Percentiles rank a stretch among this genome's conserved stretches.
Conservation (phyloP, 2,113 vertebrate species). For the Paralichthys olivaceus region DNA sequence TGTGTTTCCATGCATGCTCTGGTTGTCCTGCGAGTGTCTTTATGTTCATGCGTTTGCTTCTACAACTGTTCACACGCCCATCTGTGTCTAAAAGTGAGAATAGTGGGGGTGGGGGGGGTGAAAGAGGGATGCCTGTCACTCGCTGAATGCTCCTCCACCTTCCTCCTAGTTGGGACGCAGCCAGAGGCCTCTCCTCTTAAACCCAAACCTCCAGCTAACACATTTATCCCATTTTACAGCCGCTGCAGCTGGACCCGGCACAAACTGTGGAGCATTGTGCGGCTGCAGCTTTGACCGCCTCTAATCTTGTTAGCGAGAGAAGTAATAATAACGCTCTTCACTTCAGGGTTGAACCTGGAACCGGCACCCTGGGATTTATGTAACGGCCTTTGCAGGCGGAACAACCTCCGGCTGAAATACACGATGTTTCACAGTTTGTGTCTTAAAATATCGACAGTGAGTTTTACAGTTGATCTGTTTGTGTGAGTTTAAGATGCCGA, state of each 20-base stretch:
- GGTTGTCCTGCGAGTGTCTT: neutral
- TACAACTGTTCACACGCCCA: neutral
- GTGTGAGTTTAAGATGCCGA: too few species aligned
- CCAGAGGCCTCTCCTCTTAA: conserved; percentile 7
- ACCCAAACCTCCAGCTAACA: conserved; percentile 29
- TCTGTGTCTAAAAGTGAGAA: conserved; percentile 8
- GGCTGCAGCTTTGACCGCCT: conserved; percentile 10
- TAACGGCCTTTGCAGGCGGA: conserved; percentile 18
- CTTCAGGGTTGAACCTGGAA: conserved; percentile 21
- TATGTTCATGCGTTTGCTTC: neutral
- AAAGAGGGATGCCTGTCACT: conserved; percentile 32
- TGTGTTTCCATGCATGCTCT: neutral
- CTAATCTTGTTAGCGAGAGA: conserved; percentile 55
- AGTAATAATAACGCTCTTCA: conserved; percentile 34
- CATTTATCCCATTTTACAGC: conserved; percentile 60
- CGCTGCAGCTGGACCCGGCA: conserved; percentile 2
- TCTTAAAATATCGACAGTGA: too few species aligned
- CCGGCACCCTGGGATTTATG: neutral
- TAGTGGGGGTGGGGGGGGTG: conserved; percentile 5
- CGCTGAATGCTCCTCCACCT: conserved; percentile 51
- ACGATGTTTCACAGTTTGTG: neutral
- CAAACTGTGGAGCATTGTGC: conserved; percentile 49
- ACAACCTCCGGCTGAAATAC: conserved; percentile 8
- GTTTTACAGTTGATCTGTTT: too few species aligned
- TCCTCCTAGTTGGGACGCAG: conserved; percentile 31